These are phyloP conservation scores for Nomada ferruginata DNA, from an alignment of 2,888 invertebrate species.

Conservation along the genomic window DNA sequence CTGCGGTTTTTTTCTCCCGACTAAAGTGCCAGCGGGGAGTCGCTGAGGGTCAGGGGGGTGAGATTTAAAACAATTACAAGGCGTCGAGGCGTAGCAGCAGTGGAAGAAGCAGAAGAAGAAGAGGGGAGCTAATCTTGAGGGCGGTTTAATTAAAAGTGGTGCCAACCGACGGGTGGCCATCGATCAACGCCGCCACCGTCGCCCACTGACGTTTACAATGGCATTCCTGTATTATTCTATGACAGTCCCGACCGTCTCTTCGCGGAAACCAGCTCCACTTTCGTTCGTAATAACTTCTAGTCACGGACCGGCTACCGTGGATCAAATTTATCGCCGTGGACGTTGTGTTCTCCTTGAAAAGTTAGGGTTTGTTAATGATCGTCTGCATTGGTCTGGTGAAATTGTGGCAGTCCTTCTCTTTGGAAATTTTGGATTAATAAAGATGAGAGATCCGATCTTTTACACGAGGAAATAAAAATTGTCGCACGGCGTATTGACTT, in stretches of 20 bases:
- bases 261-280: conserved; percentile 38
- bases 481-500: no score
- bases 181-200: conserved; percentile 81
- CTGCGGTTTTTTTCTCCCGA: conserved; percentile 78
- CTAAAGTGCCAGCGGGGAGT: conserved; percentile 73
- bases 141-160: conserved; percentile 84
- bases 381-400: no score
- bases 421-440: no score
- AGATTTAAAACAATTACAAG: conserved; percentile 84
- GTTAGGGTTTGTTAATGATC: no score
- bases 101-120: conserved; percentile 53
- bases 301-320: conserved; percentile 48
- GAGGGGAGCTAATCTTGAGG: conserved; percentile 83
- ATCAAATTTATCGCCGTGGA: conserved; percentile 37
- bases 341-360: background rate
- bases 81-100: conserved; percentile 62
- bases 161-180: conserved; percentile 84
- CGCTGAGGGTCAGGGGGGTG: conserved; percentile 68
- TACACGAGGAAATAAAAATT: no score
- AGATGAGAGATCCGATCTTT: no score
- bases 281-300: conserved; percentile 57
- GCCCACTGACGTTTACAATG: conserved; percentile 67
- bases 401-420: no score
- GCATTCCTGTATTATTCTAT: conserved; percentile 63
- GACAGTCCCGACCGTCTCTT: conserved; percentile 47